Evolutionary conservation across 2,113 vertebrate species (phyloP).

Genomic region (Oreamnos americanus): DNA sequence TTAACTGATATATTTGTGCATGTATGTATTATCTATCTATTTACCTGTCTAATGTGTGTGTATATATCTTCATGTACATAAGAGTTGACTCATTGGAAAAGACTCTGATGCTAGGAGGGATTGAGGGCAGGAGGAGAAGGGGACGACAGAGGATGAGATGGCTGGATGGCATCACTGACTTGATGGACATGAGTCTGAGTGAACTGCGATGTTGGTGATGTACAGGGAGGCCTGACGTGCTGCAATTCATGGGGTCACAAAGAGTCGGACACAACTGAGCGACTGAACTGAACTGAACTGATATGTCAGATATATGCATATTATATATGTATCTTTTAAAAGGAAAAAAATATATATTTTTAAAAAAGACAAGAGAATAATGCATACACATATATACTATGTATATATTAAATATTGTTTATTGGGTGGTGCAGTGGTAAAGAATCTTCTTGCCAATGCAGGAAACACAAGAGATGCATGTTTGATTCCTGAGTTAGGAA

Average conservation of each 20-base stretch:
- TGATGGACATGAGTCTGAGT: too few species aligned
- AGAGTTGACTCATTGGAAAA: too few species aligned
- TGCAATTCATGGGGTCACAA: too few species aligned
- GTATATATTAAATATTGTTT: not conserved
- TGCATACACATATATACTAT: not conserved
- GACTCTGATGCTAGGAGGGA: too few species aligned
- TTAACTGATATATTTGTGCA: not conserved
- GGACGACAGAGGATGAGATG: too few species aligned
- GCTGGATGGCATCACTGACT: too few species aligned
- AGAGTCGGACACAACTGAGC: fast-evolving
- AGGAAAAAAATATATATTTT: not conserved
- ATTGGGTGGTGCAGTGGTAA: not conserved
- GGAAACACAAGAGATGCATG: not conserved
- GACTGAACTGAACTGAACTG: too few species aligned
- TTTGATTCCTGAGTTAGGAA: not conserved
- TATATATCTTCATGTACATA: too few species aligned
- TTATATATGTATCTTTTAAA: not conserved
- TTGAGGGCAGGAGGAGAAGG: too few species aligned
- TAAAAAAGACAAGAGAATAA: not conserved
- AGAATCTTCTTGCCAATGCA: not conserved
- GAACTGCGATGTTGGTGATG: too few species aligned
- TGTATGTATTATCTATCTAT: not conserved
- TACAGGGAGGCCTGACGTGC: too few species aligned
- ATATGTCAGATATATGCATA: not conserved
- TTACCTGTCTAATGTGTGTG: not conserved